Percentiles rank a stretch among this genome's conserved stretches.
These are phyloP conservation scores for Escarpia spicata DNA, from an alignment of 2,888 invertebrate species.

Conservation along the genomic window DNA sequence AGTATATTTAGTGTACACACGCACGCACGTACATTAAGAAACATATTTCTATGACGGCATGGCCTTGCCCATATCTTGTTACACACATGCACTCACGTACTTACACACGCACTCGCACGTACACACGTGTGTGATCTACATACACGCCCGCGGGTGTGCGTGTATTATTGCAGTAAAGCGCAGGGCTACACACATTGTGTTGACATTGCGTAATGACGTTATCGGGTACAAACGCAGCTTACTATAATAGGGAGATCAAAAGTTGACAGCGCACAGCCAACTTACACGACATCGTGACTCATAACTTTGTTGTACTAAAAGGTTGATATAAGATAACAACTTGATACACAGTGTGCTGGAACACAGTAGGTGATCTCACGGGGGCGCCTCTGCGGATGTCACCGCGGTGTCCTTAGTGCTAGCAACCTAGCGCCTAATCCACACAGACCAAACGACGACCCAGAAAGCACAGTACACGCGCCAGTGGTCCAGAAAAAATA, in stretches of 20 bases:
- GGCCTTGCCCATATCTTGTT: neutral
- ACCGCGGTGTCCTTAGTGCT: too few species aligned
- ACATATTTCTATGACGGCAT: neutral
- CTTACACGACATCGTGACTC: neutral
- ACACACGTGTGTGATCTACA: neutral
- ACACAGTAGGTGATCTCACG: too few species aligned
- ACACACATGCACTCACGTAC: neutral
- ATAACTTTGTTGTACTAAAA: neutral
- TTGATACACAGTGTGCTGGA: neutral
- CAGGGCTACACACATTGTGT: neutral
- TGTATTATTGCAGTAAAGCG: neutral
- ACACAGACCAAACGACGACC: too few species aligned
- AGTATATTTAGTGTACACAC: neutral
- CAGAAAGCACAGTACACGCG: too few species aligned
- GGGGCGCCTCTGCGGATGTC: too few species aligned
- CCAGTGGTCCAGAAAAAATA: too few species aligned
- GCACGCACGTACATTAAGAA: neutral
- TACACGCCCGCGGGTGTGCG: neutral
- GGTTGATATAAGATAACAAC: neutral
- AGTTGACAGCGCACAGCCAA: neutral
- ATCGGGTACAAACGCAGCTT: neutral
- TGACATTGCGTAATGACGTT: neutral
- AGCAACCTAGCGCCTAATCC: too few species aligned
- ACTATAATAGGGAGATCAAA: neutral
- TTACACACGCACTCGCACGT: too few species aligned